Conservation (phyloP, 2,797 vertebrate species). For the Eulemur coronatus region DNA sequence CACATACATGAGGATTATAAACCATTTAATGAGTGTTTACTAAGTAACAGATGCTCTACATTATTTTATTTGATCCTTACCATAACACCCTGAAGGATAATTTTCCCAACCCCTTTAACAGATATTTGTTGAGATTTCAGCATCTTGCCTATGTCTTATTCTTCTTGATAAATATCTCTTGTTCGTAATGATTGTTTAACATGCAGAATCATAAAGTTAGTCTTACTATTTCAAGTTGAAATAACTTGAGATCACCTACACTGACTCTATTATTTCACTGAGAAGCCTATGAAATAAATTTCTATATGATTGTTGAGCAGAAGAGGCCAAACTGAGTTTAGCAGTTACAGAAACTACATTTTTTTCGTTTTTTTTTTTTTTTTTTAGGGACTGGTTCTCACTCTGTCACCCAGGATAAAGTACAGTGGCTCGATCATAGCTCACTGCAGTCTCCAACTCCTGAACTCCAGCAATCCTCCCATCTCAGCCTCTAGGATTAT, state of each 20-base stretch:
- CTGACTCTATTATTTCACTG: background rate
- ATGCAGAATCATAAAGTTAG: background rate
- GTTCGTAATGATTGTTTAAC: background rate
- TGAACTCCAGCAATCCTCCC: background rate
- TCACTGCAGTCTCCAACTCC: background rate
- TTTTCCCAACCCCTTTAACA: background rate
- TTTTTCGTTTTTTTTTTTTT: background rate
- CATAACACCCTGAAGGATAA: background rate
- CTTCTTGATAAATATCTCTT: background rate
- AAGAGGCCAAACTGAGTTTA: background rate
- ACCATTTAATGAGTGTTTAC: background rate
- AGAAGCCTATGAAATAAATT: background rate
- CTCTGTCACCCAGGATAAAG: background rate
- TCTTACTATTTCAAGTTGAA: background rate
- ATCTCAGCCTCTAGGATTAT: background rate
- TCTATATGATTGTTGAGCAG: background rate
- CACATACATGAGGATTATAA: background rate
- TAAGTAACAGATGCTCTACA: background rate
- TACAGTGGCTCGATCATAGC: background rate
- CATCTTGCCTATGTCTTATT: background rate
- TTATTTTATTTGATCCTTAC: background rate
- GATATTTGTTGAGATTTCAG: background rate
- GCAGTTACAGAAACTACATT: background rate
- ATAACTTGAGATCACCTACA: background rate
- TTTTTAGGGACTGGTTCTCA: background rate